Conservation (phyloP, 2,888 invertebrate genomes). For the Drosophila barbarae region DNA sequence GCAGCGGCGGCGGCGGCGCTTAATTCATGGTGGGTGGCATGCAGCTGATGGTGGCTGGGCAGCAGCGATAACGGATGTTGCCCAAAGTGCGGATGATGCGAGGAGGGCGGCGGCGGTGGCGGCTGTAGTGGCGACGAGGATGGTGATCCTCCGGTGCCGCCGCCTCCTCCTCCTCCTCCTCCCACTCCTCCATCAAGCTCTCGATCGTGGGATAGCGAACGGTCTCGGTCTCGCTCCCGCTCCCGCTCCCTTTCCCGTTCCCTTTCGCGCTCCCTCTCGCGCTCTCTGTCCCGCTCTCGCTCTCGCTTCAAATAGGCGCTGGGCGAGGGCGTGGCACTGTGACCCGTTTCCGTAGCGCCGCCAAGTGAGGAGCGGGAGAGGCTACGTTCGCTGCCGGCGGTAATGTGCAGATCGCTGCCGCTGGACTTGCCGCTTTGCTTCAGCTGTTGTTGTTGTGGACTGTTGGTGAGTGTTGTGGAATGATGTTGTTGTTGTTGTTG, state of each 20-base stretch:
- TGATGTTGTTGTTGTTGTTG: conserved; percentile 57
- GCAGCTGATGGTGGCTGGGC: conserved; percentile 71
- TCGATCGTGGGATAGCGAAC: conserved; percentile 26
- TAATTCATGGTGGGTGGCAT: conserved; percentile 68
- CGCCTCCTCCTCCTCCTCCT: background rate
- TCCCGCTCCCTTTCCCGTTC: conserved; percentile 48
- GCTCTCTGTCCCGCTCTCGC: conserved; percentile 42
- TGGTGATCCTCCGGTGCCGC: conserved; percentile 11
- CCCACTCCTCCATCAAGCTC: conserved; percentile 13
- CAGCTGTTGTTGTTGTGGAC: conserved; percentile 61
- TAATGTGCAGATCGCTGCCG: conserved; percentile 53
- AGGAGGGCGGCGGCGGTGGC: conserved; percentile 56
- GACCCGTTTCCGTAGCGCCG: conserved; percentile 50
- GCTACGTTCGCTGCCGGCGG: conserved; percentile 64
- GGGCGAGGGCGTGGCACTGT: conserved; percentile 61
- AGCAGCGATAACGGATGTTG: conserved; percentile 74
- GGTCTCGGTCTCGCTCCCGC: conserved; percentile 55
- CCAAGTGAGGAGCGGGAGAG: conserved; percentile 60
- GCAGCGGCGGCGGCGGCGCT: conserved; percentile 56
- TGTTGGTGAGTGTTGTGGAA: conserved; percentile 58
- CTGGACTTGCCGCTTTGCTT: conserved; percentile 52
- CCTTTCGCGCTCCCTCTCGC: conserved; percentile 45
- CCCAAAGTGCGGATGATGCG: conserved; percentile 69
- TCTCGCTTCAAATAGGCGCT: conserved; percentile 60
- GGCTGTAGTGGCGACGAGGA: conserved; percentile 31